A percentile compares a stretch with the other conserved stretches of the same genome.
Evolutionary conservation across 2,888 invertebrate genomes (phyloP).

Genomic region (Chrysodeixis includens): DNA sequence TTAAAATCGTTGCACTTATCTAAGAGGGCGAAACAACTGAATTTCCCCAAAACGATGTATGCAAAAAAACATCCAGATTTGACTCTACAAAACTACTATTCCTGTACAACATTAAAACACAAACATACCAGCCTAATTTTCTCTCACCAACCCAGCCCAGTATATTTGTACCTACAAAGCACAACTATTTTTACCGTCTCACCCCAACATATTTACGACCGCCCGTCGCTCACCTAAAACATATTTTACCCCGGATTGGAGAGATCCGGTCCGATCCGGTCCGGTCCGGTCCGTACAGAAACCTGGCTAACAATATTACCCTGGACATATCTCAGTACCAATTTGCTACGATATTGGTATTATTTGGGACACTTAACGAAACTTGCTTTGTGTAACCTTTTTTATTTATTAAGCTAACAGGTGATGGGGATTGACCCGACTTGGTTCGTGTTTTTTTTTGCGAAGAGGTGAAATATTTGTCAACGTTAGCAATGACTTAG

Average conservation of each 20-base stretch:
- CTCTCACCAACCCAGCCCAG: background rate
- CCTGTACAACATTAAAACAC: too few relatives aligned
- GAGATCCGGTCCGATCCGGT: slow-evolving; percentile 47
- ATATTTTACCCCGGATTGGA: slow-evolving; percentile 52
- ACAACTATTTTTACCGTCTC: background rate
- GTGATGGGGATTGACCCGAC: background rate
- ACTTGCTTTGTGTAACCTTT: slow-evolving; percentile 17
- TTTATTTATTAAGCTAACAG: background rate
- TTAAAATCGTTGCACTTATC: too few relatives aligned
- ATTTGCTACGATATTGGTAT: slow-evolving; percentile 58
- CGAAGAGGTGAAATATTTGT: too few relatives aligned
- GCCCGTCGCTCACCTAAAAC: slow-evolving; percentile 12
- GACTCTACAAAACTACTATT: too few relatives aligned
- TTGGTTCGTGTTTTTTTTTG: background rate
- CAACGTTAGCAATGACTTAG: too few relatives aligned
- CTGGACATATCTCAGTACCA: slow-evolving; percentile 57
- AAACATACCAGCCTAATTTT: too few relatives aligned
- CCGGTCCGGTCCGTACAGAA: background rate
- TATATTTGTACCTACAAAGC: background rate
- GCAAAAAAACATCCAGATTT: too few relatives aligned
- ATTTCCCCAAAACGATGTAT: too few relatives aligned
- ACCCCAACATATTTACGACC: slow-evolving; percentile 2
- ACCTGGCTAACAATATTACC: slow-evolving; percentile 66
- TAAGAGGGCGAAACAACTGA: too few relatives aligned
- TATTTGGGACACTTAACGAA: slow-evolving; percentile 39